Conservation (phyloP, 2,113 vertebrate genomes). For the Macquaria ambigua region DNA sequence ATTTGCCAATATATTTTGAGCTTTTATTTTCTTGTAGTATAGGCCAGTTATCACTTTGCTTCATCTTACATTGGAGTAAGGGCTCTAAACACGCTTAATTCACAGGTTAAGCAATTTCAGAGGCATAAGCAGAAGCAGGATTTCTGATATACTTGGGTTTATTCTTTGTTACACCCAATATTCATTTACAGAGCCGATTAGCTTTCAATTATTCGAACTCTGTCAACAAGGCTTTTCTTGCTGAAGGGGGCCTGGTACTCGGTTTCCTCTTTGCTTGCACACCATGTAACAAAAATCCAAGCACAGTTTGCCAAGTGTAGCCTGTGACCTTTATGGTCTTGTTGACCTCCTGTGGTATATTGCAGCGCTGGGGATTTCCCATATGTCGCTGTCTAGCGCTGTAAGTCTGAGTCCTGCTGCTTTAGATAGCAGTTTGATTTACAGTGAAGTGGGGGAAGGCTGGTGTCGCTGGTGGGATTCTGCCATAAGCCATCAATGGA, state of each 20-base stretch:
- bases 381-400: slow-evolving; percentile 44
- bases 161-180: slow-evolving; percentile 45
- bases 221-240: slow-evolving; percentile 62
- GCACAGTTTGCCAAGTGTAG: slow-evolving; percentile 45
- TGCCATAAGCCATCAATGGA: slow-evolving; percentile 70
- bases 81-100: slow-evolving; percentile 38
- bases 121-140: slow-evolving; percentile 28
- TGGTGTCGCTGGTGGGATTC: slow-evolving; percentile 61
- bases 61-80: slow-evolving; percentile 36
- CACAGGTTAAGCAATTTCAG: slow-evolving; percentile 32
- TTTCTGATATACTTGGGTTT: slow-evolving; percentile 38
- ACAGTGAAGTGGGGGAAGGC: slow-evolving; percentile 59
- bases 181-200: slow-evolving; percentile 50
- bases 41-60: slow-evolving; percentile 25
- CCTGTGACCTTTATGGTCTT: slow-evolving; percentile 71
- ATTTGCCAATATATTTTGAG: too few relatives aligned
- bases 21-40: slow-evolving; percentile 14
- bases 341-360: slow-evolving; percentile 60
- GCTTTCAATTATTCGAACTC: slow-evolving; percentile 63
- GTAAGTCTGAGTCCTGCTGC: slow-evolving; percentile 47
- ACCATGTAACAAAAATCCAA: slow-evolving; percentile 68
- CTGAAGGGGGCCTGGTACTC: slow-evolving; percentile 8
- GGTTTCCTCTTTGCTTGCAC: slow-evolving; percentile 34
- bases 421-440: slow-evolving; percentile 78
- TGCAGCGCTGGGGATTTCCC: slow-evolving; percentile 66